Conservation (phyloP, 2,888 invertebrate species). For the Drosophila infuscata region DNA sequence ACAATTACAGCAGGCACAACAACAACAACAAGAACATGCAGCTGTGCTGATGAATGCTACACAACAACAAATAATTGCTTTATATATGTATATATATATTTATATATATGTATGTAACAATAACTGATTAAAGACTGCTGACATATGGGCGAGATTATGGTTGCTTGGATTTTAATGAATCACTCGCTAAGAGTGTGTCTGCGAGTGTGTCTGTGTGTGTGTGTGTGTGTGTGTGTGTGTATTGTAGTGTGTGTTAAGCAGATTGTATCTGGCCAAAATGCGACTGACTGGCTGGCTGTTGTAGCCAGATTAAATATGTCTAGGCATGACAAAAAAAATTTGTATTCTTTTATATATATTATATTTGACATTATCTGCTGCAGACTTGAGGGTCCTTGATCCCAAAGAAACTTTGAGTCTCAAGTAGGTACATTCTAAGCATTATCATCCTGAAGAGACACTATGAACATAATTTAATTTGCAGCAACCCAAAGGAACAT, state of each 20-base stretch:
- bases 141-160: constrained; percentile 53
- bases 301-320: constrained; percentile 35
- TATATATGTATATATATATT: constrained; percentile 27
- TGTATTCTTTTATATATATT: neutral
- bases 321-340: constrained; percentile 4
- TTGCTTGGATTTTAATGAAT: constrained; percentile 32
- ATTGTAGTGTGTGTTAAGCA: constrained; percentile 12
- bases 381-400: neutral
- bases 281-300: constrained; percentile 24
- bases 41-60: constrained; percentile 29
- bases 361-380: neutral
- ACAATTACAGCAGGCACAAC: constrained; percentile 54
- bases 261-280: constrained; percentile 32
- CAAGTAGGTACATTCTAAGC: neutral
- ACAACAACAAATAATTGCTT: constrained; percentile 39
- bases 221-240: neutral
- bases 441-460: neutral
- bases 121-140: constrained; percentile 69
- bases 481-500: neutral
- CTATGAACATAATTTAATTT: neutral
- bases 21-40: constrained; percentile 12
- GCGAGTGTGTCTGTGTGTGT: no score
- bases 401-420: neutral
- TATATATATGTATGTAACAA: constrained; percentile 43
- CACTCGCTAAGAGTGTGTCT: constrained; percentile 11